phyloP scores from a whole-genome alignment of 2,888 invertebrate species.

The Seira sanloemensis region DNA sequence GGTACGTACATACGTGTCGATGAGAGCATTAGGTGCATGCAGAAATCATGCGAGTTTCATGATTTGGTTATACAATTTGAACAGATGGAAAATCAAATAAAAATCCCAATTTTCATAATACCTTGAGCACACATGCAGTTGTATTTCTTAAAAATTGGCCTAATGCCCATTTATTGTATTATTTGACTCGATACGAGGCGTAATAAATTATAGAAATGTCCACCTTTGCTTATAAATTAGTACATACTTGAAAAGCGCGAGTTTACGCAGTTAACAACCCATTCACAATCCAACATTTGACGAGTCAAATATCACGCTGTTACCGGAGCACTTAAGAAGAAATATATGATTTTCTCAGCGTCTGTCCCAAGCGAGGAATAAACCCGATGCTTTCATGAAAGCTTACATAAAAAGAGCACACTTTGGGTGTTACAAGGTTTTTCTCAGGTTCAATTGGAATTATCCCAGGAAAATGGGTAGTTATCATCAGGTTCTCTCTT shows the following conservation, averaged over 20 bases:
- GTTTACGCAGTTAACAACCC: no score
- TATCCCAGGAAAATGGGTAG: slow-evolving; percentile 33
- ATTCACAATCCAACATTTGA: background rate
- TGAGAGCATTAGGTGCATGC: no score
- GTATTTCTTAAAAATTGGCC: background rate
- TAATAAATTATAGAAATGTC: no score
- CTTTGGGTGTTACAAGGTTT: slow-evolving; percentile 36
- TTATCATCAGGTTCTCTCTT: slow-evolving; percentile 66
- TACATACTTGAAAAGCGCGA: no score
- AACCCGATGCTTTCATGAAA: background rate
- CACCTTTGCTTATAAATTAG: no score
- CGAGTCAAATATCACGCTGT: slow-evolving; percentile 43
- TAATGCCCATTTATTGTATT: background rate
- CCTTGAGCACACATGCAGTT: background rate
- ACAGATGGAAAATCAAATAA: background rate
- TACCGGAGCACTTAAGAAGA: slow-evolving; percentile 29
- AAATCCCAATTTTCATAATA: no score
- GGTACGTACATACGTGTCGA: background rate
- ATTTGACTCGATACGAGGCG: no score
- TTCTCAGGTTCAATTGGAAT: slow-evolving; percentile 27
- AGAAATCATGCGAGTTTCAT: no score
- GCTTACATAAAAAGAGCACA: background rate
- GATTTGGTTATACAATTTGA: background rate
- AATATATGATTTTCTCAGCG: background rate
- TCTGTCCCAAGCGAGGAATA: background rate